Base-by-base conservation (phyloP, 2,113 vertebrate genomes). In the Tyto alba region DNA sequence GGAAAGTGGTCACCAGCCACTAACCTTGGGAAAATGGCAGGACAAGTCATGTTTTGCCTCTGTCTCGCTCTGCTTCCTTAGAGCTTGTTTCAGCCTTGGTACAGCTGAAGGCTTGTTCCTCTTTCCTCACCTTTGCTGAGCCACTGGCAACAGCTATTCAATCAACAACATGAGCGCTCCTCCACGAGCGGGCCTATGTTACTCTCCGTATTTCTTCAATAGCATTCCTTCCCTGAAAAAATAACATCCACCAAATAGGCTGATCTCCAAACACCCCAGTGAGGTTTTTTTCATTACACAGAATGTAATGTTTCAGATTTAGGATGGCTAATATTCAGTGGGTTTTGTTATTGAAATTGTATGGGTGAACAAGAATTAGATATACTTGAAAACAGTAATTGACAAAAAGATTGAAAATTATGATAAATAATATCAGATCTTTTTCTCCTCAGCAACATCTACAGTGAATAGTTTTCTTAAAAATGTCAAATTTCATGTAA, bases 131-230 rank as follows among this genome's bases (percentile, higher is more conserved):
- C 8, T 63, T 55, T 72, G 9, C 0, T 63, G 25, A 90, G 34
- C 18, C 47, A 43, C 15, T 5, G 3, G 43, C 38, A 87, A 53
- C 20, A 48, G 30, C 55, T 36, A 2, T 9, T 38, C 16, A 66
- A 36, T 47, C 36, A 57, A 36, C 36, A 57, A 50, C 22, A 34
- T 0, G 17, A 74, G 21, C 0, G 5, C 30, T 77, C 34, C 36
- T 79, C 34, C 8, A 34, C 0, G 1, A 50, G 18, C 2, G 0
- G 67, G 27, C 26, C 26, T 36, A 6, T 16, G 7, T n/a, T 23
- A 18, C 43, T 43, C n/a, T 52, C 26, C 36, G 4, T 15, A 10
- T 62, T 77, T 75, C 57, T 71, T 75, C 36, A 82, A 11, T 3
- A 64, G 8, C 7, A 30, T 60, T 85, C 16, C 52, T 56, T 34